Percentiles rank a stretch among this genome's conserved stretches.
Conservation (phyloP, 2,888 invertebrate species). For the Sinhomidia bicolor region DNA sequence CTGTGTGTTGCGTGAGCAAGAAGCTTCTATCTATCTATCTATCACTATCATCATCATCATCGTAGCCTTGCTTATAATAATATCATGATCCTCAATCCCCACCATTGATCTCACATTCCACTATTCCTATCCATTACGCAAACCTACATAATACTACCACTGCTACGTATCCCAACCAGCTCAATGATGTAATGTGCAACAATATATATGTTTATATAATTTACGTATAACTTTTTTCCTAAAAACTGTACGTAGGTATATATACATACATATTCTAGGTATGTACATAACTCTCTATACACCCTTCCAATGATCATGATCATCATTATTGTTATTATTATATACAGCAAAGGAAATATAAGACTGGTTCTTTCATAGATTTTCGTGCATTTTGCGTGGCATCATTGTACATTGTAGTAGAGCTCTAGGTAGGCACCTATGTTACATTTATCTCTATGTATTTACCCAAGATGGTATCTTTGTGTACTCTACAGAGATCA, state of each 20-base stretch:
- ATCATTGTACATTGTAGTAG: too few species aligned
- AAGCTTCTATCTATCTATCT: not conserved
- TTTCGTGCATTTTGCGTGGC: not conserved
- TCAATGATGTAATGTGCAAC: not conserved
- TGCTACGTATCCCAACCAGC: not conserved
- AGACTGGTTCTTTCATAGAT: not conserved
- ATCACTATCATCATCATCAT: too few species aligned
- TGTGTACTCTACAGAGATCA: not conserved
- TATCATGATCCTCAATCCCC: not conserved
- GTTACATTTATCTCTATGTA: too few species aligned
- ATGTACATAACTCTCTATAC: constrained; percentile 2
- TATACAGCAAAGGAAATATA: not conserved
- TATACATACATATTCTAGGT: not conserved
- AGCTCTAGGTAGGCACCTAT: too few species aligned
- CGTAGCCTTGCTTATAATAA: not conserved
- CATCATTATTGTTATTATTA: too few species aligned
- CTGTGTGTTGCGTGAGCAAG: constrained; percentile 42
- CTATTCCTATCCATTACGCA: not conserved
- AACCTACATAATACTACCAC: not conserved
- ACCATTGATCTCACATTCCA: constrained; percentile 2
- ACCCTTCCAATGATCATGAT: not conserved
- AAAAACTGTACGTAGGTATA: not conserved
- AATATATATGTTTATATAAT: not conserved
- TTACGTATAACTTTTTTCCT: not conserved
- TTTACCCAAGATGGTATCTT: not conserved